Evolutionary conservation across 2,797 vertebrate species (phyloP), one percentile per base, ranked within the genome.

Genomic region (Calcarius lapponicus): DNA sequence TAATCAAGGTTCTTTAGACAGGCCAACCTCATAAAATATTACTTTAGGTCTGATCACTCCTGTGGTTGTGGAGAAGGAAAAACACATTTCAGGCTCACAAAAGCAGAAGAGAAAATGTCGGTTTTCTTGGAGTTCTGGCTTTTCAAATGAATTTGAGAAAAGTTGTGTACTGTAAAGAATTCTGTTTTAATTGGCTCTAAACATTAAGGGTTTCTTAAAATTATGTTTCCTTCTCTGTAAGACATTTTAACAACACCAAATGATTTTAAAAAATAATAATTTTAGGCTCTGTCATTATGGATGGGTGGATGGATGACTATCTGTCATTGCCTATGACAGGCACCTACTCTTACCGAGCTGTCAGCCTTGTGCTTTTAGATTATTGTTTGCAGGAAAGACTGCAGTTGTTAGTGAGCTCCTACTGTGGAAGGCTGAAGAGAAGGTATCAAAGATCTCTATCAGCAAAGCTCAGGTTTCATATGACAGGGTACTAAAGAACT

Each of bases 291-390:
- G 93, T 87, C 95, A 80, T 31, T 70, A 34, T 20, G 56, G 70
- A 84, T 89, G 75, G 74, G 85, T 85, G 71, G 74, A 62, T 96
- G 65, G 50, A 69, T 96, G 92, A 93, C 74, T 93, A 86, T 81
- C 72, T 97, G 85, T 91, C 84, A 40, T 74, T 92, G 60, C 22
- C 4, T 79, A 69, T 97, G 91, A 93, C 86, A 95, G 72, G 89
- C 92, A 97, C 84, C 79, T 94, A 73, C 93, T 92, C 76, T 86
- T 64, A 80, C 16, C 15, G 32, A 94, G 79, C 57, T 94, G 79
- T 92, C 95, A 95, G 86, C 57, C 42, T 60, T 58, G 51, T 76
- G 62, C 62, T 80, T 92, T 69, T 75, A 50, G 24, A 43, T 91
- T 88, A 89, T 31, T 92, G 58, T 80, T 94, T 66, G 82, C 50